Percentiles rank a stretch among this genome's conserved stretches.
phyloP scores from a whole-genome alignment of 2,888 invertebrate species.

The Neoitamus cyanurus region DNA sequence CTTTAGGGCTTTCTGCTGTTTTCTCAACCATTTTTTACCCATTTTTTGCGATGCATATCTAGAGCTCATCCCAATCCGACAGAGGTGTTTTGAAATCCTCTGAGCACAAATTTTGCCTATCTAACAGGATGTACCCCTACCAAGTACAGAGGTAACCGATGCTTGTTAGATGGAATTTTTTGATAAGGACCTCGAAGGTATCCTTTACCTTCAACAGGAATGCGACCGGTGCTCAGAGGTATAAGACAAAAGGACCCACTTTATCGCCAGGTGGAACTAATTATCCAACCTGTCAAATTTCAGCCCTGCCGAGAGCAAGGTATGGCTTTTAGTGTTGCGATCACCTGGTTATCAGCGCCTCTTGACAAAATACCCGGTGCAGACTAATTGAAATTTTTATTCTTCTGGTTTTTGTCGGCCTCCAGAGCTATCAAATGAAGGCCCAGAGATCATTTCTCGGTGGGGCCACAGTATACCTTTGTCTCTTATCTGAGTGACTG shows the following conservation, averaged over 20 bases:
- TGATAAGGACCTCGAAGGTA: neutral
- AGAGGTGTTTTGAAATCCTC: neutral
- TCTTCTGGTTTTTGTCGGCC: neutral
- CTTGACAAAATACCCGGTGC: slow-evolving; percentile 38
- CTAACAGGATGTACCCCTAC: neutral
- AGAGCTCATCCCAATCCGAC: neutral
- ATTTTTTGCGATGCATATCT: neutral
- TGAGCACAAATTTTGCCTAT: neutral
- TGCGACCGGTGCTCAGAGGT: neutral
- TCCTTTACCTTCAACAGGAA: neutral
- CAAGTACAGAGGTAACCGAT: slow-evolving; percentile 10
- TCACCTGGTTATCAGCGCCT: slow-evolving; percentile 15
- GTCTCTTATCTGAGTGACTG: neutral
- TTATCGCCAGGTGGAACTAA: slow-evolving; percentile 19
- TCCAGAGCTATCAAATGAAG: neutral
- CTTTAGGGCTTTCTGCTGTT: neutral
- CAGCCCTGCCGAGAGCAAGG: neutral
- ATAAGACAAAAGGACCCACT: neutral
- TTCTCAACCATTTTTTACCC: neutral
- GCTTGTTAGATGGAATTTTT: neutral
- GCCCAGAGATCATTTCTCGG: neutral
- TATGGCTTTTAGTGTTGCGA: slow-evolving; percentile 7
- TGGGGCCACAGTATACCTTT: neutral
- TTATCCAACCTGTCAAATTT: slow-evolving; percentile 12
- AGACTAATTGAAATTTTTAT: slow-evolving; percentile 34